Percentiles rank a stretch among this genome's conserved stretches.
Evolutionary conservation across 2,888 invertebrate genomes (phyloP).

Genomic region (Melanostoma scalare): DNA sequence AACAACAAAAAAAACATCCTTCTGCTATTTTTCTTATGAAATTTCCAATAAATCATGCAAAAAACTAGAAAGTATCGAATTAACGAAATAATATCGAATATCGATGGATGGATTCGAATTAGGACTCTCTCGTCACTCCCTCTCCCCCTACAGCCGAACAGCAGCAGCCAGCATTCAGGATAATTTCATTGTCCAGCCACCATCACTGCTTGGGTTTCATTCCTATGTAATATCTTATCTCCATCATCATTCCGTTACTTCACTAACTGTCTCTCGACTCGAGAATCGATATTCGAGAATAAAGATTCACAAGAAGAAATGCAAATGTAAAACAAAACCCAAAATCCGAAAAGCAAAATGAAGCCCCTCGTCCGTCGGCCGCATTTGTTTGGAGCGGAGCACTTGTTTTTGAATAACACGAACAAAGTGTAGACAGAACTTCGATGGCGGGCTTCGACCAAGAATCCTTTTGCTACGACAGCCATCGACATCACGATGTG

Average conservation of each 20-base stretch:
- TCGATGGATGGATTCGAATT: conserved; percentile 68
- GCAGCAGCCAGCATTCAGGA: conserved; percentile 54
- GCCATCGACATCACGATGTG: conserved; percentile 32
- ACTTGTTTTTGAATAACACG: neutral
- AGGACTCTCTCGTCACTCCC: conserved; percentile 20
- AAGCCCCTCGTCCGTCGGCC: neutral
- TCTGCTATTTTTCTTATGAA: conserved; percentile 60
- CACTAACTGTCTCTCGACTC: conserved; percentile 38
- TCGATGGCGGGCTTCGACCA: conserved; percentile 44
- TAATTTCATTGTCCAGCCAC: conserved; percentile 72
- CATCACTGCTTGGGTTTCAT: conserved; percentile 51
- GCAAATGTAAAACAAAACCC: conserved; percentile 45
- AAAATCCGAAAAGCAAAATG: neutral
- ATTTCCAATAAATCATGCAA: conserved; percentile 72
- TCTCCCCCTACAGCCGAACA: conserved; percentile 16
- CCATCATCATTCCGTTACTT: conserved; percentile 63
- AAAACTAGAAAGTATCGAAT: conserved; percentile 78
- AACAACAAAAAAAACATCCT: conserved; percentile 38
- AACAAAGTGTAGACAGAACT: neutral
- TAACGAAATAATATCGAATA: conserved; percentile 80
- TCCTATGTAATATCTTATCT: neutral
- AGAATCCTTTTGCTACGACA: conserved; percentile 58
- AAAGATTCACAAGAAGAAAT: conserved; percentile 55
- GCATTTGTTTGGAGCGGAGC: neutral
- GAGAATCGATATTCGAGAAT: conserved; percentile 3